These are phyloP conservation scores for Falco rusticolus DNA, from an alignment of 2,797 vertebrate species.

Conservation along the genomic window DNA sequence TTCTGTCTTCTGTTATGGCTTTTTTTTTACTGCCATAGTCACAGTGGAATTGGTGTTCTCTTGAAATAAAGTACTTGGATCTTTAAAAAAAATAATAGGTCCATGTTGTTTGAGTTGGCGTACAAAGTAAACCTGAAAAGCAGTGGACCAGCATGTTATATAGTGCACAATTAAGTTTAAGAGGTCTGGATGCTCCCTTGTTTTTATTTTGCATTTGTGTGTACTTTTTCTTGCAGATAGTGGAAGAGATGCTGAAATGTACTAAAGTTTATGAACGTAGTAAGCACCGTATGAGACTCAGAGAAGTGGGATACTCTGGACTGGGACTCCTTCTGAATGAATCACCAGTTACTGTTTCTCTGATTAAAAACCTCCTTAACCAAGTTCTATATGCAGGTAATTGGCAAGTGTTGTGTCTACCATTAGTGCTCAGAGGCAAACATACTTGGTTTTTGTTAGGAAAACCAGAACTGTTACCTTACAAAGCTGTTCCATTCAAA, in stretches of 20 bases:
- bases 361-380: slow-evolving; percentile 91
- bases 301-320: slow-evolving; percentile 92
- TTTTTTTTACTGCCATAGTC: neutral
- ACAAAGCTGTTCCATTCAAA: neutral
- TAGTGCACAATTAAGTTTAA: neutral
- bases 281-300: slow-evolving; percentile 91
- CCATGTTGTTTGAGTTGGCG: neutral
- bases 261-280: slow-evolving; percentile 95
- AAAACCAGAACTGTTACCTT: neutral
- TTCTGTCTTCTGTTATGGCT: neutral
- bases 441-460: accelerated
- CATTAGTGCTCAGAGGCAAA: neutral
- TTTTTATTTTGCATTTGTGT: neutral
- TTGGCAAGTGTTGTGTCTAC: neutral
- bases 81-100: neutral
- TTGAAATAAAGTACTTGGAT: neutral
- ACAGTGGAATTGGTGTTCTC: neutral
- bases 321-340: slow-evolving; percentile 92
- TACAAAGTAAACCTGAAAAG: neutral
- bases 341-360: slow-evolving; percentile 82
- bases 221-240: slow-evolving; percentile 77
- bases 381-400: slow-evolving; percentile 92
- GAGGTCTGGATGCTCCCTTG: neutral
- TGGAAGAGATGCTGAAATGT: slow-evolving; percentile 94
- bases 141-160: neutral